Percentiles rank a stretch among this genome's conserved stretches.
Evolutionary conservation across 2,888 invertebrate species (phyloP).

Genomic region (Homarus gammarus): DNA sequence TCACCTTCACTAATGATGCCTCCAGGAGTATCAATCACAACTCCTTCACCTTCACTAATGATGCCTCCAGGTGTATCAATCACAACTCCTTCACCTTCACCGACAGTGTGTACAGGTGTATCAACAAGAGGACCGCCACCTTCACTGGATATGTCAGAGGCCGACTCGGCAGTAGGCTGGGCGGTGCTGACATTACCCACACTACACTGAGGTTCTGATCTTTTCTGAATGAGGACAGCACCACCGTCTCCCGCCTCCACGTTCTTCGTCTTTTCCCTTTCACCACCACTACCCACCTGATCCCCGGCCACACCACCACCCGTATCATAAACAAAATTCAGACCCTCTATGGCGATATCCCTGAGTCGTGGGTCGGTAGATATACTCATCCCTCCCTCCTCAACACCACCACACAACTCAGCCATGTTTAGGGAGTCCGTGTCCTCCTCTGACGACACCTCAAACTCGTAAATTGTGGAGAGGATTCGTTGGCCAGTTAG

Average conservation of each 20-base stretch:
- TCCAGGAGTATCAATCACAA: too few relatives aligned
- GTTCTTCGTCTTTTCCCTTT: not conserved
- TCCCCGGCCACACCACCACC: not conserved
- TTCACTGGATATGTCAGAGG: not conserved
- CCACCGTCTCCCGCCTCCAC: not conserved
- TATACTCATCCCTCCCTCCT: conserved; percentile 8
- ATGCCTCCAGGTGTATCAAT: too few relatives aligned
- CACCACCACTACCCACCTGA: not conserved
- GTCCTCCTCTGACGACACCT: conserved; percentile 61
- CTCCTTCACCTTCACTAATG: too few relatives aligned
- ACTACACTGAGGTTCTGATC: not conserved
- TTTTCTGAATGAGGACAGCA: not conserved
- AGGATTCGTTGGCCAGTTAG: conserved; percentile 57
- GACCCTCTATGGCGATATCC: not conserved
- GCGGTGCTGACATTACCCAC: not conserved
- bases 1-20: too few relatives aligned
- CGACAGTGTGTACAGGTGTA: too few relatives aligned
- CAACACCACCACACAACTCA: not conserved
- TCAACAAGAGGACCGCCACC: not conserved
- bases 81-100: too few relatives aligned
- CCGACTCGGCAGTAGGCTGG: not conserved
- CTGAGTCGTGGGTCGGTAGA: not conserved
- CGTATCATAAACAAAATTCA: not conserved
- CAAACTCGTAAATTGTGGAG: conserved; percentile 69
- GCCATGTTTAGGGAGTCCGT: conserved; percentile 43